Evolutionary conservation across 2,797 vertebrate genomes (phyloP).

Genomic region (Martes flavigula): DNA sequence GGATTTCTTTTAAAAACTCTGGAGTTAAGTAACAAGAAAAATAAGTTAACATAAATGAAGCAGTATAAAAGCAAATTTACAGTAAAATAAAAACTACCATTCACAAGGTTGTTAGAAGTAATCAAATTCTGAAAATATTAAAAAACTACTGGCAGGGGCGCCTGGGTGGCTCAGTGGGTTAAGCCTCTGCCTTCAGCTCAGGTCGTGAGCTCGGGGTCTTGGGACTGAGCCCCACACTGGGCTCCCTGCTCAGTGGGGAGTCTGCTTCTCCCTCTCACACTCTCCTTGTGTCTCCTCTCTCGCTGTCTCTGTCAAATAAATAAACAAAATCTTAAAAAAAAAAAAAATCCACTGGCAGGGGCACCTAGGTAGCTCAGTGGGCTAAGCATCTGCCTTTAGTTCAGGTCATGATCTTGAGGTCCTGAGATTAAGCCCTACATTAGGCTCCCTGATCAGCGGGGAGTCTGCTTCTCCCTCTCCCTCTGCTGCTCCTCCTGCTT

Average conservation of each 20-base stretch:
- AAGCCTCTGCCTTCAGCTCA: background rate
- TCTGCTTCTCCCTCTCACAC: background rate
- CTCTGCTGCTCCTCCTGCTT: background rate
- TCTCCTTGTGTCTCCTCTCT: no score
- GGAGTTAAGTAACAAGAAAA: background rate
- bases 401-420: no score
- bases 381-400: no score
- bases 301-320: no score
- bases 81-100: background rate
- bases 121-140: slow-evolving; percentile 20
- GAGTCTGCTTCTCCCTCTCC: no score
- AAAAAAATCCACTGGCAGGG: background rate
- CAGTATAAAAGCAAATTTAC: background rate
- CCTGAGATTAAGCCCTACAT: no score
- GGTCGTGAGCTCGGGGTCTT: background rate
- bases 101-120: background rate
- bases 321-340: no score
- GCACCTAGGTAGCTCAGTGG: no score
- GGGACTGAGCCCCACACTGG: background rate
- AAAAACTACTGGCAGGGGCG: background rate
- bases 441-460: no score
- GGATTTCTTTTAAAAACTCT: background rate
- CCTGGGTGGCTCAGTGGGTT: background rate
- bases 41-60: background rate
- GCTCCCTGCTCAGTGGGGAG: background rate